phyloP scores from a whole-genome alignment of 2,797 vertebrate genomes.

The Remorina albescens region DNA sequence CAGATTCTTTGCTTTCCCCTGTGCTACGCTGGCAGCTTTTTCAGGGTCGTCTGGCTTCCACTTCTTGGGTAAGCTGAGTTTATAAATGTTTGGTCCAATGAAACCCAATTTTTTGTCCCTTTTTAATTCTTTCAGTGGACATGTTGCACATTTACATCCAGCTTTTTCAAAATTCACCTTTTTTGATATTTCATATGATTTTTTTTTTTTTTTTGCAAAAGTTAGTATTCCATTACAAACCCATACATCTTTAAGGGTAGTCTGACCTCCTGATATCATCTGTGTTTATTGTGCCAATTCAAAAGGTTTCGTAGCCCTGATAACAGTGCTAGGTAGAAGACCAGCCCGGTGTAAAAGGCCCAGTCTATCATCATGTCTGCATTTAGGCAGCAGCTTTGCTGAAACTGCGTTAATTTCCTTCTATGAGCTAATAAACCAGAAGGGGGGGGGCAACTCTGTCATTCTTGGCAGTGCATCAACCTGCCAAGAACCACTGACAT shows the following conservation, averaged over 20 bases:
- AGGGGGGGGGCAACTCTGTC: conserved; percentile 81
- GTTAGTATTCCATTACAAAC: conserved; percentile 45
- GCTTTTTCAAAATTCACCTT: conserved; percentile 40
- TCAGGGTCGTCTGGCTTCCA: conserved; percentile 72
- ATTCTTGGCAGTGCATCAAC: conserved; percentile 90
- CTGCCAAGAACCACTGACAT: conserved; percentile 86
- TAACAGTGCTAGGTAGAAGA: conserved; percentile 65
- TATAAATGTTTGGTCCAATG: conserved; percentile 69
- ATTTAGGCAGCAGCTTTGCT: conserved; percentile 78
- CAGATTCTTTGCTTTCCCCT: conserved; percentile 62
- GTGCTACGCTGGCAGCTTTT: conserved; percentile 71
- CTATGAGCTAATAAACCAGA: conserved; percentile 91
- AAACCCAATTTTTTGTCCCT: conserved; percentile 59
- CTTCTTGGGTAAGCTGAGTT: conserved; percentile 67
- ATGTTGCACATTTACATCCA: conserved; percentile 50
- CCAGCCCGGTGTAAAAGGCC: conserved; percentile 73
- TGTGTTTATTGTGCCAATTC: conserved; percentile 57
- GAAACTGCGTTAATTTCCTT: conserved; percentile 87
- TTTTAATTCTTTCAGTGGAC: conserved; percentile 66
- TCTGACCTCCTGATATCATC: conserved; percentile 50
- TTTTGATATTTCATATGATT: conserved; percentile 21
- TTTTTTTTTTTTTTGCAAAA: conserved; percentile 34
- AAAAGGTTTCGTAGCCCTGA: conserved; percentile 67
- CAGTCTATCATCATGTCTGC: conserved; percentile 68
- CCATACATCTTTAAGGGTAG: conserved; percentile 46